Conservation (phyloP, 2,797 vertebrate species). For the Pseudocheirus occidentalis region DNA sequence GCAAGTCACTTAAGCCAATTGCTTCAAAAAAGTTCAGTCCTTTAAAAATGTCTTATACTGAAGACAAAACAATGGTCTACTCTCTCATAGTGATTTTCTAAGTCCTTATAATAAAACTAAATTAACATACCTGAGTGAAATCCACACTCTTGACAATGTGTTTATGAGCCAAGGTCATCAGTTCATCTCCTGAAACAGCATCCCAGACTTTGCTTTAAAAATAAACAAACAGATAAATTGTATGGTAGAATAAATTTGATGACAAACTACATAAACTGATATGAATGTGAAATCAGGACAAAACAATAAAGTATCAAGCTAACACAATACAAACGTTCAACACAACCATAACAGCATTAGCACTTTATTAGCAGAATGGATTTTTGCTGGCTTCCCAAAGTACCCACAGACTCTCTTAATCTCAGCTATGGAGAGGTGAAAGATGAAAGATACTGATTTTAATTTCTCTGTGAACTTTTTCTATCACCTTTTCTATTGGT, state of each 20-base stretch:
- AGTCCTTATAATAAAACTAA: constrained; percentile 21
- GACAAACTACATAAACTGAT: constrained; percentile 17
- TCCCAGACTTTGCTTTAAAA: constrained; percentile 97
- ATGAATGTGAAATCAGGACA: background rate
- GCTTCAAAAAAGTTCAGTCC: background rate
- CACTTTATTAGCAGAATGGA: background rate
- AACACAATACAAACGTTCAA: background rate
- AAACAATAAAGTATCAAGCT: background rate
- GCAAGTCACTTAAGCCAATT: background rate
- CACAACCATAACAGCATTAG: background rate
- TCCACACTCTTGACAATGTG: constrained; percentile 98
- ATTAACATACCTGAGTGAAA: constrained; percentile 93
- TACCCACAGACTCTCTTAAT: background rate
- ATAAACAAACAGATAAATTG: constrained; percentile 18
- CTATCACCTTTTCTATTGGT: background rate
- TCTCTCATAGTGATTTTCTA: constrained; percentile 4
- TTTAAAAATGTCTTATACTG: background rate
- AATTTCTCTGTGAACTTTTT: background rate
- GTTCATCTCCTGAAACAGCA: constrained; percentile 95
- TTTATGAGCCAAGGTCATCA: constrained; percentile 96
- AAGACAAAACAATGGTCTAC: background rate
- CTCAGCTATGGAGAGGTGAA: background rate
- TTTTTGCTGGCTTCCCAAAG: background rate
- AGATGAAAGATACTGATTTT: background rate
- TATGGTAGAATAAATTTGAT: constrained; percentile 31